Evolutionary conservation across 2,888 invertebrate genomes (phyloP).

Genomic region (Dusona sp.): DNA sequence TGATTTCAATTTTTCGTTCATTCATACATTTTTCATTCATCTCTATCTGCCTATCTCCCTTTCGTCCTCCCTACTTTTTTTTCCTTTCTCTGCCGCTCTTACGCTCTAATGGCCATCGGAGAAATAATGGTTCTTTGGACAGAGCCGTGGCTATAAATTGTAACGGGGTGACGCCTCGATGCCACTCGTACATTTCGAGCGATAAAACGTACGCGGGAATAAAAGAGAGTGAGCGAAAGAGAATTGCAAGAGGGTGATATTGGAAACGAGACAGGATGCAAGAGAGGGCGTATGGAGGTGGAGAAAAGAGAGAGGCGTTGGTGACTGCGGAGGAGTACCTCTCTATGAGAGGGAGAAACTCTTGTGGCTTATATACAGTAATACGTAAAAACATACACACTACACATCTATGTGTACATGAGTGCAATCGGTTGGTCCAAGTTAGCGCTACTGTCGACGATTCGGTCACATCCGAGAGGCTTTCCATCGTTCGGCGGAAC

Average conservation of each 20-base stretch:
- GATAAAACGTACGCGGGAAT: constrained; percentile 70
- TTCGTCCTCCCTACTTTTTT: background rate
- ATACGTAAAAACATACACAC: constrained; percentile 16
- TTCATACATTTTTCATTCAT: constrained; percentile 52
- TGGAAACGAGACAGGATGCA: constrained; percentile 46
- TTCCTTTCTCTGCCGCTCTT: constrained; percentile 42
- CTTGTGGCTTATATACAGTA: constrained; percentile 18
- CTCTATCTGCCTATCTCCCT: constrained; percentile 35
- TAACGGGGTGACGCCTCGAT: constrained; percentile 74
- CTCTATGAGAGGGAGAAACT: constrained; percentile 47
- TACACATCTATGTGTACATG: background rate
- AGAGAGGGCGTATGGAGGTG: constrained; percentile 36
- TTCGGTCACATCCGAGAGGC: constrained; percentile 75
- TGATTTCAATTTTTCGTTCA: constrained; percentile 71
- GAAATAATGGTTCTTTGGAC: constrained; percentile 70
- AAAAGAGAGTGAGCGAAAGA: constrained; percentile 59
- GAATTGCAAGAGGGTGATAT: constrained; percentile 21
- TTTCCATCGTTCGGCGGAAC: constrained; percentile 74
- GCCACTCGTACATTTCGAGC: constrained; percentile 74
- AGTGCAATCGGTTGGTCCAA: constrained; percentile 46
- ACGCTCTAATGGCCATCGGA: constrained; percentile 68
- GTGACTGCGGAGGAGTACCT: constrained; percentile 40
- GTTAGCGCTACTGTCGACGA: constrained; percentile 68
- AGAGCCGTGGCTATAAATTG: constrained; percentile 72
- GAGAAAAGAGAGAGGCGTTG: constrained; percentile 27